Evolutionary conservation across 2,113 vertebrate species (phyloP).

Genomic region (Gopherus flavomarginatus): DNA sequence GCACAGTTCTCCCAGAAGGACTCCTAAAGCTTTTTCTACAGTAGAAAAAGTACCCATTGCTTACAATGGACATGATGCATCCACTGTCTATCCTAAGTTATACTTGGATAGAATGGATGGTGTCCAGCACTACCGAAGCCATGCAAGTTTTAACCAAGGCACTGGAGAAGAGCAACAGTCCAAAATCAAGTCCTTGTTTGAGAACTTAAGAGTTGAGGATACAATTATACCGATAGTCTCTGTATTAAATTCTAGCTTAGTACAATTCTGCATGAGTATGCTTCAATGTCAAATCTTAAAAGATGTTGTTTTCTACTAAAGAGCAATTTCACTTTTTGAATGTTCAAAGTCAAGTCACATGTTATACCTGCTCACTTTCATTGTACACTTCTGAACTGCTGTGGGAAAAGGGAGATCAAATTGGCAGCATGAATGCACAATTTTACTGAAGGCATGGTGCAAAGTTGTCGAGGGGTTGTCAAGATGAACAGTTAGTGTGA

Average conservation of each 20-base stretch:
- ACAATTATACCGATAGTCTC: neutral
- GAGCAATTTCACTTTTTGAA: too few species aligned
- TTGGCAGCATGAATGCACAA: neutral
- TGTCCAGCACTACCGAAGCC: neutral
- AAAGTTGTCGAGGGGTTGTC: too few species aligned
- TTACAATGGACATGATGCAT: too few species aligned
- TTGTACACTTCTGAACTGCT: too few species aligned
- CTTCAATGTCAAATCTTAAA: neutral
- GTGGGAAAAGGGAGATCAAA: too few species aligned
- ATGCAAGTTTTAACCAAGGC: neutral
- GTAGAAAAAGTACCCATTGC: neutral
- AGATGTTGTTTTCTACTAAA: too few species aligned
- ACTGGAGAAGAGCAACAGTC: too few species aligned
- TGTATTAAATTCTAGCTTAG: neutral
- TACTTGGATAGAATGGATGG: neutral
- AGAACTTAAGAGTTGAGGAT: neutral
- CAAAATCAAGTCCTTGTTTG: neutral
- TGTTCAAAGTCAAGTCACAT: too few species aligned
- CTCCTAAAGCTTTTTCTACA: neutral
- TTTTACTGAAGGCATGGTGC: neutral
- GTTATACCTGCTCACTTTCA: too few species aligned
- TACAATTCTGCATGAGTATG: accelerated
- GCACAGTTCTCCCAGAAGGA: neutral
- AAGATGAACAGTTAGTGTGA: too few species aligned
- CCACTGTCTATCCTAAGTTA: neutral